Evolutionary conservation across 2,797 vertebrate genomes (phyloP).

Genomic region (Epinephelus coioides): DNA sequence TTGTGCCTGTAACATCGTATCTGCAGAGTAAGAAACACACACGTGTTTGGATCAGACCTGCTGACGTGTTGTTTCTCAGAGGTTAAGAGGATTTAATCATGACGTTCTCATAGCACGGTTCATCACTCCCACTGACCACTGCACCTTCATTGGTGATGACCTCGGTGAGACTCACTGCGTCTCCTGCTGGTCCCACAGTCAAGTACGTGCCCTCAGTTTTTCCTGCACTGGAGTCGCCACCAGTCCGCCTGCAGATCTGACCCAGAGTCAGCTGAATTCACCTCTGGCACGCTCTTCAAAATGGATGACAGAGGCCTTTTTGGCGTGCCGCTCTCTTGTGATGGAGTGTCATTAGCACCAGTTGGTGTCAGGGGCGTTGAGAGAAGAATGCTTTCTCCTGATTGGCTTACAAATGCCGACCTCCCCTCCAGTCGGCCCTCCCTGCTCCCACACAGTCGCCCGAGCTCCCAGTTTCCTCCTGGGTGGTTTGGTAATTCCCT

Average conservation of each 20-base stretch:
- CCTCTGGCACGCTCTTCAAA: constrained; percentile 75
- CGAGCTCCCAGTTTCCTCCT: constrained; percentile 86
- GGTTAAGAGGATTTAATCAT: constrained; percentile 72
- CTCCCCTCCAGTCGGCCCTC: constrained; percentile 60
- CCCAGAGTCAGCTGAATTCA: constrained; percentile 37
- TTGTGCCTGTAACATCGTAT: not conserved
- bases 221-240: constrained; percentile 6
- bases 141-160: constrained; percentile 75
- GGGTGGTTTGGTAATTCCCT: constrained; percentile 89
- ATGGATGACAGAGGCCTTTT: constrained; percentile 83
- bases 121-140: constrained; percentile 62
- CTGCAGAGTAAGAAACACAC: constrained; percentile 22
- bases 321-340: constrained; percentile 66
- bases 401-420: constrained; percentile 76
- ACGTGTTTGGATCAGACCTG: constrained; percentile 40
- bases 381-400: constrained; percentile 75
- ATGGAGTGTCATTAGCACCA: constrained; percentile 38
- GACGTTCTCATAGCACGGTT: constrained; percentile 87
- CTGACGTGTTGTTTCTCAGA: constrained; percentile 28
- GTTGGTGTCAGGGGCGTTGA: constrained; percentile 60
- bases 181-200: constrained; percentile 75
- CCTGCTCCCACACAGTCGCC: constrained; percentile 83
- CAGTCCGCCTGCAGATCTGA: constrained; percentile 48
- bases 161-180: constrained; percentile 61
- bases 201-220: constrained; percentile 76